phyloP scores from a whole-genome alignment of 2,888 invertebrate genomes.

The Nyleta sp. region DNA sequence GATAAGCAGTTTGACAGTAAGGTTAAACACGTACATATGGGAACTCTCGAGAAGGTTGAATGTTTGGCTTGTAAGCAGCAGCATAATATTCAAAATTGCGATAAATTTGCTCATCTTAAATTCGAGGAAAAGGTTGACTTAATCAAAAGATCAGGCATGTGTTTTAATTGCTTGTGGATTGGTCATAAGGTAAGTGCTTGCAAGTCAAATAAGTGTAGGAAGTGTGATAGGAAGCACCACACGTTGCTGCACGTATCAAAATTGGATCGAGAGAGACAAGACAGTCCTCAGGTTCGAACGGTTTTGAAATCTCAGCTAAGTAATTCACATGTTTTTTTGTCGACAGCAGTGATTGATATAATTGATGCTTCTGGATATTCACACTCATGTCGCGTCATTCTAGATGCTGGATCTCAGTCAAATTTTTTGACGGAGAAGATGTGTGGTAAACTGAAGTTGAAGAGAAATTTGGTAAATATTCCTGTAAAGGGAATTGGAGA shows the following conservation, averaged over 20 bases:
- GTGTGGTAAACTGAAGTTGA: constrained; percentile 1
- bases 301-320: no score
- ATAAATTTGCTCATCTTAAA: constrained; percentile 32
- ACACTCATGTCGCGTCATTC: constrained; percentile 13
- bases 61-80: constrained; percentile 17
- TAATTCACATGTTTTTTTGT: constrained; percentile 12
- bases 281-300: no score
- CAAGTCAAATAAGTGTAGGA: constrained; percentile 21
- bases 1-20: no score
- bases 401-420: constrained; percentile 38
- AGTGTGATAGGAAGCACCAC: constrained; percentile 37
- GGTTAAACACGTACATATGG: neutral
- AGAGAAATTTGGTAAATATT: neutral
- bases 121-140: constrained; percentile 15
- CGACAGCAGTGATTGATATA: constrained; percentile 13
- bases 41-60: neutral
- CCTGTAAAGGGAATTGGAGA: constrained; percentile 33
- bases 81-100: constrained; percentile 21
- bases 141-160: constrained; percentile 35
- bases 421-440: constrained; percentile 29
- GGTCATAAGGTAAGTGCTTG: constrained; percentile 34
- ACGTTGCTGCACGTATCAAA: constrained; percentile 29
- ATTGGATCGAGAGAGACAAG: neutral
- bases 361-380: constrained; percentile 16
- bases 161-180: constrained; percentile 33